Percentiles rank a stretch among this genome's conserved stretches.
These are phyloP conservation scores for Magallana gigas DNA, from an alignment of 1,140 invertebrate genomes.

Conservation along the genomic window DNA sequence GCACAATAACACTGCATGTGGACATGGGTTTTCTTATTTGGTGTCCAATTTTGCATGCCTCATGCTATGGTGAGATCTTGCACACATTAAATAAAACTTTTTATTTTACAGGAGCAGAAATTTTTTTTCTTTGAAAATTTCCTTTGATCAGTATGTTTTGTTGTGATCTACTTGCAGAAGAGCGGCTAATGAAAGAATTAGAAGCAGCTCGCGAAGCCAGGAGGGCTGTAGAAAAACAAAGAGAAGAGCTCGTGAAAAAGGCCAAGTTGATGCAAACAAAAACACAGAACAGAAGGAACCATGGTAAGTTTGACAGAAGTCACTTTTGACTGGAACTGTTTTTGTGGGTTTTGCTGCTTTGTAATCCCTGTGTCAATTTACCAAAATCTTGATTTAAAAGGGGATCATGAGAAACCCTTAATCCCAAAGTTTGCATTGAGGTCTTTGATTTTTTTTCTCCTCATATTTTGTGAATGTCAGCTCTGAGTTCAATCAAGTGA, in stretches of 20 bases:
- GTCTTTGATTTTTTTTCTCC: background rate
- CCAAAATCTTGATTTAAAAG: background rate
- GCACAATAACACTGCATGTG: background rate
- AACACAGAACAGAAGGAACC: conserved; percentile 76
- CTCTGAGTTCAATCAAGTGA: background rate
- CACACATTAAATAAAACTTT: background rate
- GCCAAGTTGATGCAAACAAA: conserved; percentile 77
- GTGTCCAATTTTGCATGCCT: background rate
- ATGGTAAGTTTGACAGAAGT: conserved; percentile 65
- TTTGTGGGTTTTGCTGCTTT: background rate
- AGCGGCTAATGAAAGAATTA: conserved; percentile 70
- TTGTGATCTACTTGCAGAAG: conserved; percentile 64
- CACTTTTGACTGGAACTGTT: background rate
- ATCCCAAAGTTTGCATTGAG: background rate
- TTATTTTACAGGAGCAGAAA: background rate
- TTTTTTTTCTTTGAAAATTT: background rate
- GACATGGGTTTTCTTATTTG: conserved; percentile 16
- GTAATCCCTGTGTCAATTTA: conserved; percentile 28
- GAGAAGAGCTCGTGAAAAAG: conserved; percentile 77
- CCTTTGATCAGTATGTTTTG: background rate
- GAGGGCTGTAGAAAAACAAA: conserved; percentile 69
- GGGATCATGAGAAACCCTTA: background rate
- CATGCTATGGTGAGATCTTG: background rate
- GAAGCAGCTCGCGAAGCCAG: conserved; percentile 69
- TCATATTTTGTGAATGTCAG: background rate